Conservation (phyloP, 92 coral and sea anemone species). For the Siderastrea siderea region DNA sequence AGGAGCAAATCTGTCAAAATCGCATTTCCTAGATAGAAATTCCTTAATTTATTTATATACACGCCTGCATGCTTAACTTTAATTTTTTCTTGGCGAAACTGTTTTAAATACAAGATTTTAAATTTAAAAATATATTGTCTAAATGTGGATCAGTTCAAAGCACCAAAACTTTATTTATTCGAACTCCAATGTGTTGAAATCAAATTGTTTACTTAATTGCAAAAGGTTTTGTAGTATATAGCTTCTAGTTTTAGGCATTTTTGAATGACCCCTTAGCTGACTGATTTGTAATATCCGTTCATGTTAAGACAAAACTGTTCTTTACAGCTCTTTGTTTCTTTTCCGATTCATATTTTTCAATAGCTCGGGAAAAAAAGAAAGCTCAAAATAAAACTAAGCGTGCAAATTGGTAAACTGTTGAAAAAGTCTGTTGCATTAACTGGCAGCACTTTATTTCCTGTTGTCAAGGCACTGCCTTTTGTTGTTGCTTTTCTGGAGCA, state of each 20-base stretch:
- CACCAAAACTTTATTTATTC: too few species aligned
- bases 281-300: too few species aligned
- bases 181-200: too few species aligned
- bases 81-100: not conserved
- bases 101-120: not conserved
- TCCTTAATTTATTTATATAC: not conserved
- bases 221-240: too few species aligned
- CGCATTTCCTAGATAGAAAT: constrained; percentile 12
- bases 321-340: too few species aligned
- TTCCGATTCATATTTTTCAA: too few species aligned
- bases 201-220: too few species aligned
- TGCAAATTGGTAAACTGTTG: not conserved
- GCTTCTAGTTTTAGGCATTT: too few species aligned
- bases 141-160: too few species aligned
- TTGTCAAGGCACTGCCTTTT: constrained; percentile 16
- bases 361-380: not conserved
- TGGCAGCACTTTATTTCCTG: not conserved
- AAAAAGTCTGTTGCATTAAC: not conserved
- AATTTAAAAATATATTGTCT: not conserved
- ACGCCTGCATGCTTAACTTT: constrained; percentile 13
- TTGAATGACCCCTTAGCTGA: too few species aligned
- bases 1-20: not conserved
- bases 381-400: not conserved
- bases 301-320: too few species aligned
- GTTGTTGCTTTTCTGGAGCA: constrained; percentile 34